Conservation (phyloP, 2,888 invertebrate species). For the Drosophila kuntzei region DNA sequence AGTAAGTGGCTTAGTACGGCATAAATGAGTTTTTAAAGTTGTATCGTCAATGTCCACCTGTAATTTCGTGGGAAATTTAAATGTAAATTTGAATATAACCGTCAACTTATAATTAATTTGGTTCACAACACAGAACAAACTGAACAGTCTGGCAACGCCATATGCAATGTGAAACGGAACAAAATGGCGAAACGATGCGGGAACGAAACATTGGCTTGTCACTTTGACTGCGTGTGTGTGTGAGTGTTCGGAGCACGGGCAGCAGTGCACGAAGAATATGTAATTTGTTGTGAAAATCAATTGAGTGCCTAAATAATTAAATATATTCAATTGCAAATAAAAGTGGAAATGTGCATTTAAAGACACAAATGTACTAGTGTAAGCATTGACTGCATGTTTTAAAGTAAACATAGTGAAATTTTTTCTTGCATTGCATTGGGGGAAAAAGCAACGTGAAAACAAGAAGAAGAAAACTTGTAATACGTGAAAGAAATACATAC, state of each 20-base stretch:
- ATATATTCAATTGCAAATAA: conserved; percentile 35
- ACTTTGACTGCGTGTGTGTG: conserved; percentile 40
- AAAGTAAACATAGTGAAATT: conserved; percentile 36
- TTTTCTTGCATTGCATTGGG: conserved; percentile 39
- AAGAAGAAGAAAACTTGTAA: conserved; percentile 75
- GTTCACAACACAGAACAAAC: conserved; percentile 17
- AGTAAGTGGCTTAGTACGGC: conserved; percentile 74
- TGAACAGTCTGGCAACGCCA: conserved; percentile 40
- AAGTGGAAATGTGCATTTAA: conserved; percentile 41
- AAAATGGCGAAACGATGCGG: conserved; percentile 61
- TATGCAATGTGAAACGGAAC: conserved; percentile 40
- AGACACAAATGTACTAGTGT: conserved; percentile 36
- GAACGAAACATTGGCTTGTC: conserved; percentile 60
- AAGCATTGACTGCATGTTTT: conserved; percentile 29
- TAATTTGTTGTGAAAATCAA: conserved; percentile 76
- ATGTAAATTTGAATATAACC: conserved; percentile 31
- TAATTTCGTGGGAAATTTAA: conserved; percentile 1
- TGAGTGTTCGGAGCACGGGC: conserved; percentile 52
- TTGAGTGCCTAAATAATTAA: conserved; percentile 57
- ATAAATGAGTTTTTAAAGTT: conserved; percentile 55
- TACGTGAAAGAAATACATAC: conserved; percentile 80
- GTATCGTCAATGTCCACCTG: conserved; percentile 83
- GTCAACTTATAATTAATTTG: background rate
- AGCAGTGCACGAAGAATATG: conserved; percentile 72
- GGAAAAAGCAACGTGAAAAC: conserved; percentile 65